Percentiles rank a stretch among this genome's conserved stretches.
Evolutionary conservation across 2,888 invertebrate genomes (phyloP).

Genomic region (Teleogryllus oceanicus): DNA sequence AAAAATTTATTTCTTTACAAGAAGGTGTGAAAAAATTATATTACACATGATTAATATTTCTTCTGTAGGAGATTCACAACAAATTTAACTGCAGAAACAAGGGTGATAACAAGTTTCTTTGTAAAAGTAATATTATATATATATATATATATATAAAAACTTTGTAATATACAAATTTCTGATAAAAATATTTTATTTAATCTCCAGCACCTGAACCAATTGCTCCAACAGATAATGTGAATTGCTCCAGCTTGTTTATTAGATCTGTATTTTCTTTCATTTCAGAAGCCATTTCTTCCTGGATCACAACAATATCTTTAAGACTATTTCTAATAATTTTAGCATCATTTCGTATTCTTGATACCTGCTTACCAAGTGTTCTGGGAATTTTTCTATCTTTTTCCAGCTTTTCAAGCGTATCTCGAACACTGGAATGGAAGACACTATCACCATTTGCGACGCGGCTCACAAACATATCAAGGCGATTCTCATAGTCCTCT

Average conservation of each 20-base stretch:
- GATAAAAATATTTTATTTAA: not conserved
- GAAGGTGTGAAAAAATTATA: too few relatives aligned
- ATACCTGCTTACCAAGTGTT: not conserved
- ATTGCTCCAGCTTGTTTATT: slow-evolving; percentile 45
- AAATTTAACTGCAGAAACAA: too few relatives aligned
- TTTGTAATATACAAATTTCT: too few relatives aligned
- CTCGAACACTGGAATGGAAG: slow-evolving; percentile 27
- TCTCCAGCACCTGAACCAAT: slow-evolving; percentile 24
- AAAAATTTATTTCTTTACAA: too few relatives aligned
- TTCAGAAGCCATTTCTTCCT: slow-evolving; percentile 48
- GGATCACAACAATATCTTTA: slow-evolving; percentile 43
- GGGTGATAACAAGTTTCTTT: too few relatives aligned
- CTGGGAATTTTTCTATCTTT: not conserved
- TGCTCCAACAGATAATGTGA: slow-evolving; percentile 40
- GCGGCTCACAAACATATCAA: slow-evolving; percentile 48
- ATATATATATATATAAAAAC: too few relatives aligned
- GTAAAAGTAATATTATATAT: too few relatives aligned
- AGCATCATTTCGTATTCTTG: slow-evolving; percentile 23
- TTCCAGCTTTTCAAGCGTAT: not conserved
- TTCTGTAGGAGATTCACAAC: too few relatives aligned
- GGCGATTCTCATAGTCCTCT: slow-evolving; percentile 50
- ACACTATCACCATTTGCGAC: slow-evolving; percentile 25
- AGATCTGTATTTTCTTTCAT: slow-evolving; percentile 49
- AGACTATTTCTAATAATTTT: slow-evolving; percentile 41
- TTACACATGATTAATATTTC: too few relatives aligned